These are phyloP conservation scores for Lycocerus yunnanus DNA, from an alignment of 2,888 invertebrate species.

Conservation along the genomic window DNA sequence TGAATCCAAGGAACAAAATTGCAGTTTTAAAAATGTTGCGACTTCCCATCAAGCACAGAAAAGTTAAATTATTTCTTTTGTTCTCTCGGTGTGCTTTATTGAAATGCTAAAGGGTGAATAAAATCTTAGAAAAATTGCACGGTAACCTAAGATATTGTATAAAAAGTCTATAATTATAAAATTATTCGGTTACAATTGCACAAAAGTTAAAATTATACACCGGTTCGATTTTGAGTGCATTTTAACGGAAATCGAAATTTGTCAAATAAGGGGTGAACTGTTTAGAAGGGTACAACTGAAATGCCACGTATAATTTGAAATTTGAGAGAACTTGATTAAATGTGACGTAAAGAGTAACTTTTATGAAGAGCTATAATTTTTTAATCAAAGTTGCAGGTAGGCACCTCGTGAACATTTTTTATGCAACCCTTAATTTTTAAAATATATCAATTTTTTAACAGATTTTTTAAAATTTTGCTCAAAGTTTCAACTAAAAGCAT, in stretches of 20 bases:
- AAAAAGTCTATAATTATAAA: slow-evolving; percentile 25
- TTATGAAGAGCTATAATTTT: slow-evolving; percentile 23
- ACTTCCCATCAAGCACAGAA: background rate
- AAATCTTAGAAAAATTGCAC: slow-evolving; percentile 2
- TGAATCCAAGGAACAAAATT: background rate
- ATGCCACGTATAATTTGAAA: slow-evolving; percentile 27
- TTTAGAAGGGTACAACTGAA: slow-evolving; percentile 16
- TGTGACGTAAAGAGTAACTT: slow-evolving; percentile 10
- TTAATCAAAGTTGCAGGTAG: slow-evolving; percentile 13
- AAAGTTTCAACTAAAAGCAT: slow-evolving; percentile 19
- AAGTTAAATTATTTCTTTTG: slow-evolving; percentile 1
- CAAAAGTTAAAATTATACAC: slow-evolving; percentile 23
- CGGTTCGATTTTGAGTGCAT: slow-evolving; percentile 11
- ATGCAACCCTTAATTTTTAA: background rate
- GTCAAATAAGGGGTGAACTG: slow-evolving; percentile 26
- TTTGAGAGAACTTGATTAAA: slow-evolving; percentile 26
- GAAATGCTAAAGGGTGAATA: slow-evolving; percentile 8
- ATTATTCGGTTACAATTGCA: slow-evolving; percentile 14
- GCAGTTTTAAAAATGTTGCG: background rate
- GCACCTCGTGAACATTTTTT: background rate
- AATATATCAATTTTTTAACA: background rate
- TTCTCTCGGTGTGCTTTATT: background rate
- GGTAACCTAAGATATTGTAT: background rate
- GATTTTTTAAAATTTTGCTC: slow-evolving; percentile 15
- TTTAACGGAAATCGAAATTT: slow-evolving; percentile 31